Evolutionary conservation across 23 tunicate genomes (phyloP), one percentile per base, ranked within the genome.

Genomic region (Phallusia fumigata): DNA sequence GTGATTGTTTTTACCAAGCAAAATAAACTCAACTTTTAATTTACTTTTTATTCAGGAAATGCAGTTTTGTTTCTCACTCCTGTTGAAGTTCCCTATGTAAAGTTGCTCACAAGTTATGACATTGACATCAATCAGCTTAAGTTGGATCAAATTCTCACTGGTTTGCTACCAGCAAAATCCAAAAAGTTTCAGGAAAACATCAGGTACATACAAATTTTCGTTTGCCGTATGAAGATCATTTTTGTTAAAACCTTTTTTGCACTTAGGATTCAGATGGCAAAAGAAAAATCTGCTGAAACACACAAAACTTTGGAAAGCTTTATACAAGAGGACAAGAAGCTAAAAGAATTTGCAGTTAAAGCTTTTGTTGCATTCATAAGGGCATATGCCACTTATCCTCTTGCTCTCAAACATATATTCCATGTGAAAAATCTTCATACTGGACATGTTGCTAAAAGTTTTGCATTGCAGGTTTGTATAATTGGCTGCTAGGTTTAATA

Each of bases 361-460:
- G 99, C 95, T 15, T 97, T 79, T 75, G 35, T 86, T 21, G 81
- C 99, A 26, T 97, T 84, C 76, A 82, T 97, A 26, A 79, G 95
- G 8, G 86, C 99, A 11, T 97, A 97, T 79, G 97, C 99, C 0
- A 89, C 99, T 8, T 97, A 92, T 72, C 96, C 99, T 10, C n/a
- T 84, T 18, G 85, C 88, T 53, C 65, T 91, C 18, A 97, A 97
- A 65, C 76, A 87, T 10, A 95, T 97, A 45, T 97, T 97, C 76
- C 99, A 92, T 81, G 95, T 97, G 5, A 85, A 86, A 83, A 80
- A 86, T 34, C 80, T 97, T 82, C 99, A 97, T 80, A 80, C 92
- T 15, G 99, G 99, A n/a, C 99, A 97, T 69, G 93, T 97, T 35
- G 99, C 97, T 22, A 97, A 97, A 83, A 86, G 95, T 50, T 97